Conservation (phyloP, 2,888 invertebrate genomes). For the Calliphora vomitoria region DNA sequence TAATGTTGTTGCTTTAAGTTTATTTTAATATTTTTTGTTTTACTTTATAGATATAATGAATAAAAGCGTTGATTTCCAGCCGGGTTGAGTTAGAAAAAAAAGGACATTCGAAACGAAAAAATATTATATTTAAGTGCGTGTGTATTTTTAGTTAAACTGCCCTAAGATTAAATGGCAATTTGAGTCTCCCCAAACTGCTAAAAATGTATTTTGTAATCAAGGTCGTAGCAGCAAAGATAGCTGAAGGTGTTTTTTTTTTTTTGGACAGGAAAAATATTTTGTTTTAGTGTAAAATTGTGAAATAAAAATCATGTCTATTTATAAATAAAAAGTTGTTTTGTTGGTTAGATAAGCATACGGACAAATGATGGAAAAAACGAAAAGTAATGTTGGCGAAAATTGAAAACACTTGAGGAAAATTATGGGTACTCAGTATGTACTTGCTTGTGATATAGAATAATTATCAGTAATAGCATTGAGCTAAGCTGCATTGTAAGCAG, state of each 20-base stretch:
- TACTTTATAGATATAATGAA: slow-evolving; percentile 52
- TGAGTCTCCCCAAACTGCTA: slow-evolving; percentile 16
- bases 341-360: background rate
- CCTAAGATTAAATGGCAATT: slow-evolving; percentile 36
- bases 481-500: too few species aligned
- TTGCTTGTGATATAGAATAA: too few species aligned
- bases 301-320: slow-evolving; percentile 31
- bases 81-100: background rate
- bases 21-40: background rate
- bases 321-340: background rate
- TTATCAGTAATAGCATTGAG: too few species aligned
- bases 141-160: slow-evolving; percentile 24
- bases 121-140: background rate
- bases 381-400: background rate
- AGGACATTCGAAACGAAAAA: background rate
- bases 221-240: background rate
- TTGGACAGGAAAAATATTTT: background rate
- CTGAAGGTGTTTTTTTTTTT: slow-evolving; percentile 19
- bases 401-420: background rate
- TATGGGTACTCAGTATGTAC: background rate
- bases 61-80: slow-evolving; percentile 18
- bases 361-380: background rate
- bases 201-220: slow-evolving; percentile 13
- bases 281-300: slow-evolving; percentile 6
- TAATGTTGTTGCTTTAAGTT: slow-evolving; percentile 12